phyloP scores from a whole-genome alignment of 2,113 vertebrate genomes.

The Orthochromis malagaraziensis region DNA sequence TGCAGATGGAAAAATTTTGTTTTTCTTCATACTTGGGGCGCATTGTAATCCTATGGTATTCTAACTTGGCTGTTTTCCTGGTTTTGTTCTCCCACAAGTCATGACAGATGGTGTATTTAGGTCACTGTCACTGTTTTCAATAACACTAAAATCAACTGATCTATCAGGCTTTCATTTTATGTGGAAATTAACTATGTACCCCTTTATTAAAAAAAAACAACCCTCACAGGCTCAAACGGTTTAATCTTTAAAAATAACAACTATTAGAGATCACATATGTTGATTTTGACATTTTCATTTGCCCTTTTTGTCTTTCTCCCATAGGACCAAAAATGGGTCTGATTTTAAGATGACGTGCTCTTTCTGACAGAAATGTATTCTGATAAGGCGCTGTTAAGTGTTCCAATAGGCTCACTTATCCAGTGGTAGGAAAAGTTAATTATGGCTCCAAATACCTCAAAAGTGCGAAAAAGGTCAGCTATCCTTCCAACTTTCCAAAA shows the following conservation, averaged over 20 bases:
- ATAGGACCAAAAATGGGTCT: neutral
- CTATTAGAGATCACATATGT: neutral
- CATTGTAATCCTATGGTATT: conserved; percentile 28
- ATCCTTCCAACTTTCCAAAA: neutral
- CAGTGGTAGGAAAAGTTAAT: neutral
- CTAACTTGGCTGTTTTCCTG: neutral
- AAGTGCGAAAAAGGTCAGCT: neutral
- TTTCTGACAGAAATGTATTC: neutral
- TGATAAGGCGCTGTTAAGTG: neutral
- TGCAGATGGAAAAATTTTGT: conserved; percentile 21
- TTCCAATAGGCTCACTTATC: neutral
- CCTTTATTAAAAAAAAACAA: rapidly evolving
- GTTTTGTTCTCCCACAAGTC: conserved; percentile 13
- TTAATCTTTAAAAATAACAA: neutral
- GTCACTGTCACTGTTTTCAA: conserved; percentile 23
- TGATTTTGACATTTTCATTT: neutral
- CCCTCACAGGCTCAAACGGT: neutral
- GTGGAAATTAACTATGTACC: neutral
- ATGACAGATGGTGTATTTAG: conserved; percentile 22
- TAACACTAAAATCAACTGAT: conserved; percentile 5
- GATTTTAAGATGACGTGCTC: neutral
- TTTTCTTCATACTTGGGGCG: conserved; percentile 25
- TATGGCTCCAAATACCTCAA: neutral
- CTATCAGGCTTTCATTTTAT: neutral
- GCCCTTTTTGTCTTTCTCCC: neutral